These are phyloP conservation scores for Hylaeus volcanicus DNA, from an alignment of 1,140 invertebrate species.

Conservation along the genomic window DNA sequence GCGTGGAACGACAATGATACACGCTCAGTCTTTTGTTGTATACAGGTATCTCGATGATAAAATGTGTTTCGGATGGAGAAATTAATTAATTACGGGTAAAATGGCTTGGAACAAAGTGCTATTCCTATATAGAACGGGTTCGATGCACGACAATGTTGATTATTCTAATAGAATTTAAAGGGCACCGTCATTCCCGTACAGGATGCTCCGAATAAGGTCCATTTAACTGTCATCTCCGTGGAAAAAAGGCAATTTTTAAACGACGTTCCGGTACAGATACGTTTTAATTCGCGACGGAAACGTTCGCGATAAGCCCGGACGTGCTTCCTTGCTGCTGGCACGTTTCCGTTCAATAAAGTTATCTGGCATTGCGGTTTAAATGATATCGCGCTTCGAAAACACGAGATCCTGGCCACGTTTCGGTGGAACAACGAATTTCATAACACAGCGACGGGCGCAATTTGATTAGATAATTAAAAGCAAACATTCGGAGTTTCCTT, in stretches of 20 bases:
- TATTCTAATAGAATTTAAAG: no score
- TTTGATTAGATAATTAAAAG: no score
- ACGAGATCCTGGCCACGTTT: background rate
- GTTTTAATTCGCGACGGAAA: slow-evolving; percentile 54
- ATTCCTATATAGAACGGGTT: no score
- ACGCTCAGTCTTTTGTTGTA: no score
- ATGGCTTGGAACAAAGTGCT: no score
- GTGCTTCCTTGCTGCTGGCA: slow-evolving; percentile 40
- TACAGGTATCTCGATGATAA: background rate
- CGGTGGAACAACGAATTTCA: background rate
- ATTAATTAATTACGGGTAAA: no score
- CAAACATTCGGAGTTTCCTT: no score
- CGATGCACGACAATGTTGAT: no score
- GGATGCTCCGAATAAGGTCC: slow-evolving; percentile 9
- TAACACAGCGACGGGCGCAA: no score
- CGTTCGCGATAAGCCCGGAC: slow-evolving; percentile 59
- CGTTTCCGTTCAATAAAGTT: slow-evolving; percentile 41
- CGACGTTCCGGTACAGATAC: slow-evolving; percentile 53
- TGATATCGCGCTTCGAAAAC: background rate
- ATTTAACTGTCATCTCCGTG: background rate
- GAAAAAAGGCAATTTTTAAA: slow-evolving; percentile 23
- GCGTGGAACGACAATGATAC: background rate
- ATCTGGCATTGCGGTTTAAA: background rate
- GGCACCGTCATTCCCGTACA: background rate
- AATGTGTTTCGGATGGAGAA: background rate